Evolutionary conservation across 2,888 invertebrate species (phyloP).

Genomic region (Dione vanillae): DNA sequence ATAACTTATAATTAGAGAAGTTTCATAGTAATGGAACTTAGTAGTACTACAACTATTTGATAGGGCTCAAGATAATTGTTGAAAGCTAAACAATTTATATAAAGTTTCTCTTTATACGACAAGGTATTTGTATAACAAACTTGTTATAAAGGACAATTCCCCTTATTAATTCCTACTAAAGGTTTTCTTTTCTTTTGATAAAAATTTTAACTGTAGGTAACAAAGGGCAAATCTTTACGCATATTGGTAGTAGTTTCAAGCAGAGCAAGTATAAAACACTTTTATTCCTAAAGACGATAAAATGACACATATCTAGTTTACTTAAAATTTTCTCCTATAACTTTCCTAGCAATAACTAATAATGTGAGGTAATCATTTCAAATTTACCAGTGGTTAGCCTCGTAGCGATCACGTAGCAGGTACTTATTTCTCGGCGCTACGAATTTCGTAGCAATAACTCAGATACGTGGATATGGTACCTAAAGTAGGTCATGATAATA

Average conservation of each 20-base stretch:
- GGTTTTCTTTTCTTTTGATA: too few species aligned
- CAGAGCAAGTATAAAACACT: too few species aligned
- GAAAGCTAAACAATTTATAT: not conserved
- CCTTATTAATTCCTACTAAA: not conserved
- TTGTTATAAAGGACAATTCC: not conserved
- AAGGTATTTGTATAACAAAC: not conserved
- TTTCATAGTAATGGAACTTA: not conserved
- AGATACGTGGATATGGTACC: constrained; percentile 45
- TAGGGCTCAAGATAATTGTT: not conserved
- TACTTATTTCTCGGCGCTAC: constrained; percentile 38
- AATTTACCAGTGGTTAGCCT: constrained; percentile 25
- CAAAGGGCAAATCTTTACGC: too few species aligned
- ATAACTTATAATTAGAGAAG: constrained; percentile 17
- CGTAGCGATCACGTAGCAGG: constrained; percentile 35
- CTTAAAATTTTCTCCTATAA: not conserved
- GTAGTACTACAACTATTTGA: not conserved
- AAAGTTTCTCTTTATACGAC: not conserved
- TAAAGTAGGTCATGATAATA: constrained; percentile 50
- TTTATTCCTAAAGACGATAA: too few species aligned
- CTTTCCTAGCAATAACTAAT: not conserved
- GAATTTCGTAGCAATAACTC: constrained; percentile 43
- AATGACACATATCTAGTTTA: too few species aligned
- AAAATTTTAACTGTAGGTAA: too few species aligned
- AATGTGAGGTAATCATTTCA: not conserved
- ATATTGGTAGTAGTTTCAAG: too few species aligned